phyloP scores from a whole-genome alignment of 37 sponge, comb jelly and placozoan genomes.

The Aphrocallistes beatrix region DNA sequence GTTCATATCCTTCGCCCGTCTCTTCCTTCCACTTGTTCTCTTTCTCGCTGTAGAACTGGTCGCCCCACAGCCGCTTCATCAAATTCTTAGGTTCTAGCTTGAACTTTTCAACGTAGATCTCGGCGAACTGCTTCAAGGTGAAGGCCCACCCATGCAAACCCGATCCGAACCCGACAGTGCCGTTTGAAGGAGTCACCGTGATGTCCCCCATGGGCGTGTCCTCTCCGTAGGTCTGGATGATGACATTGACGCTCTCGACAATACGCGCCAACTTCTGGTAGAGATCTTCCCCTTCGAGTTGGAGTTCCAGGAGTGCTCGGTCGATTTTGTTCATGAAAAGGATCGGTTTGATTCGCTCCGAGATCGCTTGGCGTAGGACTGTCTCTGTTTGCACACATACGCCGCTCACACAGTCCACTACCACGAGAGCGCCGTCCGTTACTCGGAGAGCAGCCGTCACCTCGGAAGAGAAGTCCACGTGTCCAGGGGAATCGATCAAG shows the following conservation, averaged over 20 bases:
- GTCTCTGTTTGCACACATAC: conserved; percentile 98
- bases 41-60: conserved; percentile 70
- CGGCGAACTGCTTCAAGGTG: conserved; percentile 97
- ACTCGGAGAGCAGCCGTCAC: conserved; percentile 98
- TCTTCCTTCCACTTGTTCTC: conserved; percentile 83
- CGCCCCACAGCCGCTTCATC: conserved; percentile 95
- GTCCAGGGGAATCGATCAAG: conserved; percentile 96
- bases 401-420: conserved; percentile 98
- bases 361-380: conserved; percentile 92
- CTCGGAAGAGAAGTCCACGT: conserved; percentile 94
- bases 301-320: conserved; percentile 96
- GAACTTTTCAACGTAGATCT: conserved; percentile 89
- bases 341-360: conserved; percentile 92
- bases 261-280: conserved; percentile 96
- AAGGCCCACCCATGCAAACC: conserved; percentile 99
- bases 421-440: conserved; percentile 98
- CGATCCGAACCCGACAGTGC: conserved; percentile 98
- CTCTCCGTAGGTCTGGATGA: conserved; percentile 90
- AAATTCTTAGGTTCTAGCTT: conserved; percentile 79
- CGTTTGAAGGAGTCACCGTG: conserved; percentile 42
- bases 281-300: conserved; percentile 83
- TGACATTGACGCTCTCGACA: conserved; percentile 92
- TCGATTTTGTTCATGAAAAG: conserved; percentile 99
- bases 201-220: conserved; percentile 89
- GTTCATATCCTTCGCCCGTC: conserved; percentile 47